Conservation (phyloP, 2,888 invertebrate genomes). For the Allophyes oxyacanthae region DNA sequence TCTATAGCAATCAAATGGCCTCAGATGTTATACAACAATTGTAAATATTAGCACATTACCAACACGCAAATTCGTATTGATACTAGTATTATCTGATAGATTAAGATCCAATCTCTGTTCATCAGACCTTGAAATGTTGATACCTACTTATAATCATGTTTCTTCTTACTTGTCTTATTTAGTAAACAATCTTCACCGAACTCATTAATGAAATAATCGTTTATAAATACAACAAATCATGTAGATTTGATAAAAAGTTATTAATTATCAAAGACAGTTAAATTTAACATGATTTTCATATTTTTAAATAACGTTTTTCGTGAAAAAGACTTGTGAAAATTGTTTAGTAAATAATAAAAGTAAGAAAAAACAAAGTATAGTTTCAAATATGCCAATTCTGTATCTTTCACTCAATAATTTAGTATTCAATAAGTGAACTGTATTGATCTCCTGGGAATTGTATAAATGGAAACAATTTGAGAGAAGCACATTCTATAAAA, state of each 20-base stretch:
- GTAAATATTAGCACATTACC: conserved; percentile 30
- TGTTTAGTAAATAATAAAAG: no score
- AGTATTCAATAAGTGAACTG: conserved; percentile 22
- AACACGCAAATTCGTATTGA: conserved; percentile 26
- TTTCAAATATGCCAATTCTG: conserved; percentile 14
- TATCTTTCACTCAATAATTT: conserved; percentile 14
- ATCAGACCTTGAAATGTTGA: conserved; percentile 14
- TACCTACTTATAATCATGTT: no score
- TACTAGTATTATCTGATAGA: conserved; percentile 32
- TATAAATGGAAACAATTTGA: conserved; percentile 23
- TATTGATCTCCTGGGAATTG: conserved; percentile 6
- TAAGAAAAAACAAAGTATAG: no score
- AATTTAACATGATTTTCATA: no score
- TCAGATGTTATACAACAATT: conserved; percentile 20
- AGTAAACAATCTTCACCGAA: no score
- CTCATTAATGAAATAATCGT: no score
- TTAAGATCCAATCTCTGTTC: conserved; percentile 35
- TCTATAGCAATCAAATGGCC: conserved; percentile 16
- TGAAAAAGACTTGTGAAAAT: no score
- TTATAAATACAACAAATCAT: no score
- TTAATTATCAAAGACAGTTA: no score
- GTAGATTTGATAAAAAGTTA: no score
- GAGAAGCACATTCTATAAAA: conserved; percentile 13
- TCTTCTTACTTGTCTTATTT: no score
- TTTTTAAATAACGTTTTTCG: no score